Evolutionary conservation across 2,888 invertebrate species (phyloP).

Genomic region (Oscheius sp.): DNA sequence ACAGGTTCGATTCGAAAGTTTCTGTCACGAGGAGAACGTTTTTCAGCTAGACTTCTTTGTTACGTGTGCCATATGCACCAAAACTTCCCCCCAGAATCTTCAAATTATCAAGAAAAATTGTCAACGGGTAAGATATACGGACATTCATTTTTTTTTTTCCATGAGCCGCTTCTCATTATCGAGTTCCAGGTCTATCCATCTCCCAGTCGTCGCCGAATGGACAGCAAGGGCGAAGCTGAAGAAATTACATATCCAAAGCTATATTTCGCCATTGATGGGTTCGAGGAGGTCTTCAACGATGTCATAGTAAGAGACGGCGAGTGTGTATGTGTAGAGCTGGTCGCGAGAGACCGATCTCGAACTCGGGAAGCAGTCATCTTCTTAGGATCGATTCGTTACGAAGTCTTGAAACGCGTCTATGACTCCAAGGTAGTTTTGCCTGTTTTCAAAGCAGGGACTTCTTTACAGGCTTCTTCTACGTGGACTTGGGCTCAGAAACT

Average conservation of each 20-base stretch:
- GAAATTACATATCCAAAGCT: slow-evolving; percentile 99
- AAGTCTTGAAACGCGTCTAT: slow-evolving; percentile 86
- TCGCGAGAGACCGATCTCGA: slow-evolving; percentile 84
- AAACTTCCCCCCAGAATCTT: slow-evolving; percentile 95
- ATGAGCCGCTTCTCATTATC: neutral
- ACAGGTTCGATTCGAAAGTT: slow-evolving; percentile 78
- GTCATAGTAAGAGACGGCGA: slow-evolving; percentile 96
- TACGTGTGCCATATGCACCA: slow-evolving; percentile 95
- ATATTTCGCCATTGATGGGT: slow-evolving; percentile 99
- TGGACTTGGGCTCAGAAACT: slow-evolving; percentile 73
- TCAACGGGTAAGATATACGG: slow-evolving; percentile 76
- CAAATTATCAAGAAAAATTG: slow-evolving; percentile 92
- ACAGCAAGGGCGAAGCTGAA: slow-evolving; percentile 97
- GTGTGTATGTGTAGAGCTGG: slow-evolving; percentile 97
- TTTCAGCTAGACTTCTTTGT: slow-evolving; percentile 90
- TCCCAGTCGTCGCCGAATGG: slow-evolving; percentile 88
- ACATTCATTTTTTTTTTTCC: neutral
- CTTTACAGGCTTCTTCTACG: slow-evolving; percentile 66
- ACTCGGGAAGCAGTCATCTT: slow-evolving; percentile 89
- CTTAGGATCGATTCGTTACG: slow-evolving; percentile 95
- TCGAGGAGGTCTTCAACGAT: slow-evolving; percentile 97
- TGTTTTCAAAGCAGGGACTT: neutral
- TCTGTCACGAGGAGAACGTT: neutral
- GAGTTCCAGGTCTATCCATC: slow-evolving; percentile 86
- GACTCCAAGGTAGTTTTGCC: slow-evolving; percentile 43